Evolutionary conservation across 1,140 invertebrate genomes (phyloP).

Genomic region (Diachasmimorpha longicaudata): DNA sequence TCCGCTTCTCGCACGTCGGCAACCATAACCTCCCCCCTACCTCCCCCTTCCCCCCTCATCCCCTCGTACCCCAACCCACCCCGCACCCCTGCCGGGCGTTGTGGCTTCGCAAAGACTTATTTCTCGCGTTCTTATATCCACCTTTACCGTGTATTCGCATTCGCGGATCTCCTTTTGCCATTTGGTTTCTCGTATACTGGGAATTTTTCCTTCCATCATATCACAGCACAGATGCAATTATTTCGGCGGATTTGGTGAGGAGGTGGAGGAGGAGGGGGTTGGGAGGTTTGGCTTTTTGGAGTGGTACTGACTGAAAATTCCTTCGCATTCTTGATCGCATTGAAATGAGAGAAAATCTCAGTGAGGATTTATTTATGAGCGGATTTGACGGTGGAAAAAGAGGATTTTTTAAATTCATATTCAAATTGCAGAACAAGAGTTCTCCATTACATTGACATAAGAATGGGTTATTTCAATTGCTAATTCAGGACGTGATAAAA

Average conservation of each 20-base stretch:
- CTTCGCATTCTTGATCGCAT: not conserved
- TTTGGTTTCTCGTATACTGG: not conserved
- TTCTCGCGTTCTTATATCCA: slow-evolving; percentile 4
- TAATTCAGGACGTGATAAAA: too few species aligned
- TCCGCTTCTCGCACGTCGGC: not conserved
- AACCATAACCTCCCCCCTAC: not conserved
- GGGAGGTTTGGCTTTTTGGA: not conserved
- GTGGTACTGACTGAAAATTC: not conserved
- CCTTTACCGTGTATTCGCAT: not conserved
- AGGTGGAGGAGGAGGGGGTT: too few species aligned
- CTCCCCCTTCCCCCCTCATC: not conserved
- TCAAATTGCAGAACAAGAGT: too few species aligned
- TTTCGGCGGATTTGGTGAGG: not conserved
- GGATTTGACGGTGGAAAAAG: too few species aligned
- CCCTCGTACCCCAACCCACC: not conserved
- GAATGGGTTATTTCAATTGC: too few species aligned
- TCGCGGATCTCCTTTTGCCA: not conserved
- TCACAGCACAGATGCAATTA: not conserved
- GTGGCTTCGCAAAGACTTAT: not conserved
- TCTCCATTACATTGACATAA: too few species aligned
- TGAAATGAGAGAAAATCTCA: not conserved
- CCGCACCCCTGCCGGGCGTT: not conserved
- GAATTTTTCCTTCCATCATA: not conserved
- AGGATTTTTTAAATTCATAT: too few species aligned
- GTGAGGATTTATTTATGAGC: too few species aligned